A percentile compares a stretch with the other conserved stretches of the same genome.
Evolutionary conservation across 2,113 vertebrate genomes (phyloP).

Genomic region (Progne subis): DNA sequence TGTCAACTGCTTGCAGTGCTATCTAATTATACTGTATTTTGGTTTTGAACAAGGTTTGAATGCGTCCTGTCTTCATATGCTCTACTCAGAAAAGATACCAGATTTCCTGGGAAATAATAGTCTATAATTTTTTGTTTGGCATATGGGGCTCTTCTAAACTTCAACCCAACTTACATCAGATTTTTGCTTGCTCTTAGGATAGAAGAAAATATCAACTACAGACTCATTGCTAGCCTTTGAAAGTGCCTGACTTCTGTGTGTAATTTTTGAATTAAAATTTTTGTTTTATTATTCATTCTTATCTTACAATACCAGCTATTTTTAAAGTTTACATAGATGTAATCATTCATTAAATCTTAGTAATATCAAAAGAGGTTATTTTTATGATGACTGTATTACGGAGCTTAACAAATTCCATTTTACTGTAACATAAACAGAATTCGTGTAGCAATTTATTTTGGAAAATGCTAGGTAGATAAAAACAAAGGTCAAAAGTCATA

Average conservation of each 20-base stretch:
- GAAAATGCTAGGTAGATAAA: constrained; percentile 42
- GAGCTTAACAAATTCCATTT: constrained; percentile 30
- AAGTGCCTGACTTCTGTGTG: not conserved
- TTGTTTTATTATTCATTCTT: not conserved
- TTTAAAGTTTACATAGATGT: not conserved
- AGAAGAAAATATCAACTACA: not conserved
- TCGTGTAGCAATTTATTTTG: constrained; percentile 46
- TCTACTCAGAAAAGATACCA: not conserved
- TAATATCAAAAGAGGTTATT: not conserved
- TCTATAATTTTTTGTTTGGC: not conserved
- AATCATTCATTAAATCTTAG: constrained; percentile 10
- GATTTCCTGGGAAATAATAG: not conserved
- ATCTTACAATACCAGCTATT: not conserved
- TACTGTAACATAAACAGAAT: constrained; percentile 50
- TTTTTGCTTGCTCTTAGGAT: not conserved
- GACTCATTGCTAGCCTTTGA: not conserved
- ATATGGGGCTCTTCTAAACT: not conserved
- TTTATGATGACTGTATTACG: not conserved
- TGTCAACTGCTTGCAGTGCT: constrained; percentile 40
- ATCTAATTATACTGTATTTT: constrained; percentile 44
- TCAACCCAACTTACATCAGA: not conserved
- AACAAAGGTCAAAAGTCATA: constrained; percentile 78
- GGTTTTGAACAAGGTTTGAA: constrained; percentile 4
- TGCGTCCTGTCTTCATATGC: not conserved
- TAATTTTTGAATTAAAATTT: not conserved